phyloP scores from a whole-genome alignment of 2,888 invertebrate species.

The Cheilosia variabilis region DNA sequence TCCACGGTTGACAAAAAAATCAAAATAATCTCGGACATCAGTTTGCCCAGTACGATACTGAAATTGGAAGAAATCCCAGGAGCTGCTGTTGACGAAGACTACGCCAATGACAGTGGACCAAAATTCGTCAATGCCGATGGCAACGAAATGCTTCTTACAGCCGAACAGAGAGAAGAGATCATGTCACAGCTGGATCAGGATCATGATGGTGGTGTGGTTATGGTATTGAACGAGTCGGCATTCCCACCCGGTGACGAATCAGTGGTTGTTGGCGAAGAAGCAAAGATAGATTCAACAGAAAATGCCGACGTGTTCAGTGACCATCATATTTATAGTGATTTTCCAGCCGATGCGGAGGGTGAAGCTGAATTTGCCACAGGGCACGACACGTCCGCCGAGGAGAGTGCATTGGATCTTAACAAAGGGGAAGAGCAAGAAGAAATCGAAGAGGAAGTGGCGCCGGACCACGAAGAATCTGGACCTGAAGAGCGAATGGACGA shows the following conservation, averaged over 20 bases:
- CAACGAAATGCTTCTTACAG: conserved; percentile 83
- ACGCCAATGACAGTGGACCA: conserved; percentile 77
- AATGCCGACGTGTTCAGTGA: conserved; percentile 80
- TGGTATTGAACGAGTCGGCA: conserved; percentile 81
- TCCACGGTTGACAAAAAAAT: conserved; percentile 82
- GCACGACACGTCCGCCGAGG: conserved; percentile 18
- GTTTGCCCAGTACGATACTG: conserved; percentile 79
- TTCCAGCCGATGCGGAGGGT: conserved; percentile 65
- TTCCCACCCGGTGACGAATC: conserved; percentile 29
- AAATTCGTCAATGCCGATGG: conserved; percentile 85
- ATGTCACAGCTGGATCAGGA: conserved; percentile 82
- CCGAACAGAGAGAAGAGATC: conserved; percentile 83
- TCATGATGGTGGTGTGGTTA: conserved; percentile 82
- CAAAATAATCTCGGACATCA: conserved; percentile 84
- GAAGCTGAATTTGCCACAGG: conserved; percentile 36
- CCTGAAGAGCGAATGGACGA: conserved; percentile 77
- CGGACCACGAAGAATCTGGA: conserved; percentile 78
- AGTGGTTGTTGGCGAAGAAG: conserved; percentile 34
- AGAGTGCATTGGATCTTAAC: neutral
- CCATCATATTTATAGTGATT: conserved; percentile 80
- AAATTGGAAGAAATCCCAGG: conserved; percentile 70
- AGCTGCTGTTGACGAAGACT: conserved; percentile 33
- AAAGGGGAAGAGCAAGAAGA: conserved; percentile 56
- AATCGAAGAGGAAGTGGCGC: neutral
- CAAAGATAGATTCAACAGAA: conserved; percentile 77